Conservation (phyloP, 2,888 invertebrate species). For the Dioctria rufipes region DNA sequence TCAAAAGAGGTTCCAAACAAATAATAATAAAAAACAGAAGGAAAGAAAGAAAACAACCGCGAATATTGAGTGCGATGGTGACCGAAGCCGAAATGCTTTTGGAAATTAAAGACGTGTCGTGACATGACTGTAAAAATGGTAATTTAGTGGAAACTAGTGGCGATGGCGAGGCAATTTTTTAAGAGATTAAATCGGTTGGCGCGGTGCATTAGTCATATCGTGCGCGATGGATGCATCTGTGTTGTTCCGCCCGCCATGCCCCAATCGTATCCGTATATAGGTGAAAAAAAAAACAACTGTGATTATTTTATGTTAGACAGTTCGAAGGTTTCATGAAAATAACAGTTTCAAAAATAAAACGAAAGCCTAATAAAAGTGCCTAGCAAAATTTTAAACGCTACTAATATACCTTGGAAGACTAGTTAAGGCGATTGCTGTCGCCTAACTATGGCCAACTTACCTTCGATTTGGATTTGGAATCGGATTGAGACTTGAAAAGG, state of each 20-base stretch:
- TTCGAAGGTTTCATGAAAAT: no score
- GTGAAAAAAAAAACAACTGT: no score
- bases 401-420: no score
- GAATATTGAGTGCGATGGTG: neutral
- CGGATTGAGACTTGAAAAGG: conserved; percentile 18
- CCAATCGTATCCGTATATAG: no score
- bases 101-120: conserved; percentile 42
- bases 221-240: conserved; percentile 19
- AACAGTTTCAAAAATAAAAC: no score
- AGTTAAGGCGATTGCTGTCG: no score
- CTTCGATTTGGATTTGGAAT: conserved; percentile 3
- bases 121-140: conserved; percentile 38
- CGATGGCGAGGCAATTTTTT: conserved; percentile 26
- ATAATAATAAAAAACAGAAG: neutral
- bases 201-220: conserved; percentile 21
- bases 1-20: no score
- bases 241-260: neutral
- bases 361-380: no score
- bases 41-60: conserved; percentile 11
- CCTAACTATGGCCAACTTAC: neutral
- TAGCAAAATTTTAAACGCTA: no score
- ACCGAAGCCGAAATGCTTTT: conserved; percentile 24
- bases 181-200: conserved; percentile 15
- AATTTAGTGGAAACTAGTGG: conserved; percentile 37
- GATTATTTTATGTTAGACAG: no score